These are phyloP conservation scores for Mastacembelus armatus DNA, from an alignment of 2,797 vertebrate species.

Conservation along the genomic window DNA sequence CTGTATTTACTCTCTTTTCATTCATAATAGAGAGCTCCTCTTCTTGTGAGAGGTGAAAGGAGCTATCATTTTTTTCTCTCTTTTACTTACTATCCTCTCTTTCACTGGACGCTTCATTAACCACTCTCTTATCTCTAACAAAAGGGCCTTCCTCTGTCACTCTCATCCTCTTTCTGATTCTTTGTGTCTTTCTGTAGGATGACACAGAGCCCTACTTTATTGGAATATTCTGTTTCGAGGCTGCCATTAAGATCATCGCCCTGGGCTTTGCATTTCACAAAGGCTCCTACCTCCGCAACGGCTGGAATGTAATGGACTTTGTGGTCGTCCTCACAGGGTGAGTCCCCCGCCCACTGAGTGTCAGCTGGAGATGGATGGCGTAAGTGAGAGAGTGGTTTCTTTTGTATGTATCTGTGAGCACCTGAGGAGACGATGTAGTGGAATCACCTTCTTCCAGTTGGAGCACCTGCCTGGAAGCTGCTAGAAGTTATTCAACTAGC, in stretches of 20 bases:
- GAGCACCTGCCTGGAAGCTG: constrained; percentile 31
- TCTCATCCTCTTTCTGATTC: constrained; percentile 54
- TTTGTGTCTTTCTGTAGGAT: constrained; percentile 86
- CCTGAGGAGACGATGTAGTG: constrained; percentile 21
- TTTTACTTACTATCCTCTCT: constrained; percentile 31
- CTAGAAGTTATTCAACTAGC: constrained; percentile 48
- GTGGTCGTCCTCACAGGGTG: constrained; percentile 98
- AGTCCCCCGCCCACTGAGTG: constrained; percentile 76
- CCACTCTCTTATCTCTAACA: constrained; percentile 60
- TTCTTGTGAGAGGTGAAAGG: constrained; percentile 58
- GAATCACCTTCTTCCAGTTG: constrained; percentile 39
- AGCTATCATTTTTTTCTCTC: constrained; percentile 46
- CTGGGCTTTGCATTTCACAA: constrained; percentile 98
- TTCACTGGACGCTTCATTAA: constrained; percentile 72
- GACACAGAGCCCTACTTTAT: constrained; percentile 99
- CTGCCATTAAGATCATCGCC: constrained; percentile 98
- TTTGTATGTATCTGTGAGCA: constrained; percentile 56
- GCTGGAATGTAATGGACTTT: constrained; percentile 99
- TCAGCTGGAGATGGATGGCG: constrained; percentile 52
- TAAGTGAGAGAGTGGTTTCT: constrained; percentile 66
- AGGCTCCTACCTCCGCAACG: constrained; percentile 96
- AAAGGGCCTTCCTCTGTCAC: constrained; percentile 56
- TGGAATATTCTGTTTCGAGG: constrained; percentile 99
- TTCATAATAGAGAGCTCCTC: constrained; percentile 29
- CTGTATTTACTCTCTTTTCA: constrained; percentile 46